Evolutionary conservation across 2,113 vertebrate genomes (phyloP), one percentile per base, ranked within the genome.

Genomic region (Orthochromis malagaraziensis): DNA sequence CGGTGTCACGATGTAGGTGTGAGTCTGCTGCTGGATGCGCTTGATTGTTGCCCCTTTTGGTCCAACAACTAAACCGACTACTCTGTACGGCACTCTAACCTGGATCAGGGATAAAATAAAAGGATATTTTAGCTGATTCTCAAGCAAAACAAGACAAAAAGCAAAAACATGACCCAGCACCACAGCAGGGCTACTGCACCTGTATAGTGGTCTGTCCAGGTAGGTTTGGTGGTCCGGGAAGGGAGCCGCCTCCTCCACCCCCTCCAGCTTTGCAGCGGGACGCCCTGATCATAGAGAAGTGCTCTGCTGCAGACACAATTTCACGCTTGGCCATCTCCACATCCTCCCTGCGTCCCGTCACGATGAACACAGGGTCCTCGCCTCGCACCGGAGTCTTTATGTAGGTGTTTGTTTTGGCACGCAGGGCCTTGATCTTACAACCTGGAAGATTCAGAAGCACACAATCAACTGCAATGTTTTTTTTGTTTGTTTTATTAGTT

Each of bases 21-120:
- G 98, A 0, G 98, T 99, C 94, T 97, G 97, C 94, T 99, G 98
- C 96, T 99, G 98, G 92, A 99, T 99, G 79, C 98, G 97, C 92
- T 99, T 99, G 95, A 99, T 99, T n/a, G 98, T 99, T 87, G 98
- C 98, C 2, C 98, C 98, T 89, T 99, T 99, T 49, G 98, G 98
- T 3, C 98, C 98, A 75, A 99, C 98, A 24, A 99, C 98, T 87
- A 99, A 95, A 35, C 98, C 98, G 11, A 99, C 98, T 24, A 99
- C 98, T 0, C 98, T 96, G 95, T 99, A 99, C 8, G 98, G 98
- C 35, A 99, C 98, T 6, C 98, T 95, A 91, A 99, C 98, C 95
- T 99, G 97, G 88, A 88, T 5, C 9, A 42, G 63, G 1, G 17
- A 85, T 6, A 75, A 54, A 2, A 73, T 16, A 87, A 17, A 14